Percentiles rank a stretch among this genome's conserved stretches.
phyloP scores from a whole-genome alignment of 2,888 invertebrate genomes.

The Scelioninae gen. 1 region DNA sequence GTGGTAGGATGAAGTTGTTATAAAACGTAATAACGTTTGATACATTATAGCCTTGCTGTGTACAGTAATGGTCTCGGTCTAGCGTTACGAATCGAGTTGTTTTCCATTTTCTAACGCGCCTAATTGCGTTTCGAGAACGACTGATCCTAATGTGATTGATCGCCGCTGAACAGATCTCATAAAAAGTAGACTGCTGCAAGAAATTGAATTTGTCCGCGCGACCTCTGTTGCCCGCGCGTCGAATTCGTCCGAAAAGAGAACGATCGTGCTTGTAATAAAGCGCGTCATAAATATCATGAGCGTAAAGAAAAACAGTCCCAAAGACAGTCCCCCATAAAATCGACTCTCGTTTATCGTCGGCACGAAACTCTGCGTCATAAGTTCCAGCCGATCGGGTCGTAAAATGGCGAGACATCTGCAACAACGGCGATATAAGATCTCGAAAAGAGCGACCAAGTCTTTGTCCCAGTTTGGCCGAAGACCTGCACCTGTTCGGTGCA shows the following conservation, averaged over 20 bases:
- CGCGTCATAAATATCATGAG: conserved; percentile 16
- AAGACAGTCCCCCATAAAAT: conserved; percentile 29
- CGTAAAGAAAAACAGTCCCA: conserved; percentile 19
- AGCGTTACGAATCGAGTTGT: too few relatives aligned
- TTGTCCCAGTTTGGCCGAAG: neutral
- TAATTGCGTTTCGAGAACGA: too few relatives aligned
- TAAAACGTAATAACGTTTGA: too few relatives aligned
- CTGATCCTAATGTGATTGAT: conserved; percentile 24
- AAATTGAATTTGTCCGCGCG: conserved; percentile 32
- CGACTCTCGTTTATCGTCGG: conserved; percentile 19
- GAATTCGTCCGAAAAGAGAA: conserved; percentile 15
- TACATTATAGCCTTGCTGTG: too few relatives aligned
- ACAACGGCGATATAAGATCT: conserved; percentile 25
- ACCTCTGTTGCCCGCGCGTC: conserved; percentile 2
- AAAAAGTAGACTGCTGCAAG: conserved; percentile 10
- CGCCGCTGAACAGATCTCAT: conserved; percentile 18
- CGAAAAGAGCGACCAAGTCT: conserved; percentile 13
- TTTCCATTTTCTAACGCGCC: too few relatives aligned
- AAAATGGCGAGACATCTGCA: conserved; percentile 37
- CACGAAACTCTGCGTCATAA: conserved; percentile 25
- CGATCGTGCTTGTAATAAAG: conserved; percentile 7
- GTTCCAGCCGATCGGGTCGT: conserved; percentile 37
- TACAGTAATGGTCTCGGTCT: too few relatives aligned
- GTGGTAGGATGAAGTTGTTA: too few relatives aligned
- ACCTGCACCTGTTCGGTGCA: conserved; percentile 45